Evolutionary conservation across 2,888 invertebrate genomes (phyloP).

Genomic region (Bedellia somnulentella): DNA sequence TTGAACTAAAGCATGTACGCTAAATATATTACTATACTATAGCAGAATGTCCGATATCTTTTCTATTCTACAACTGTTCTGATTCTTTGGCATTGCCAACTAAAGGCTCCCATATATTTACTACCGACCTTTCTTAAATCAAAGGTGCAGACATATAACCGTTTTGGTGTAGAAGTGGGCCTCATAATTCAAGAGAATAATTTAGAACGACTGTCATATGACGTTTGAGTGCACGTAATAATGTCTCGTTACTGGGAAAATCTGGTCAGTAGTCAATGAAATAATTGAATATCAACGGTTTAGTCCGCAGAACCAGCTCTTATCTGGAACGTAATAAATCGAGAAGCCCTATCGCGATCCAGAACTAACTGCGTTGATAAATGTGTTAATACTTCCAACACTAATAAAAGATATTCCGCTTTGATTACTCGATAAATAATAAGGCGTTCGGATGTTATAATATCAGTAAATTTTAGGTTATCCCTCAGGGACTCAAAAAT

Average conservation of each 20-base stretch:
- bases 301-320: slow-evolving; percentile 20
- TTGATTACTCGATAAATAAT: no score
- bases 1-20: no score
- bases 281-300: slow-evolving; percentile 20
- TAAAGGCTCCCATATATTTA: no score
- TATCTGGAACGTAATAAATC: slow-evolving; percentile 40
- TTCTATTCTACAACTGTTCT: no score
- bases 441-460: no score
- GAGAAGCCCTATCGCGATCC: slow-evolving; percentile 26
- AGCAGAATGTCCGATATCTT: no score
- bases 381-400: slow-evolving; percentile 33
- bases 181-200: slow-evolving; percentile 12
- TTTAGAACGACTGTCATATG: slow-evolving; percentile 12
- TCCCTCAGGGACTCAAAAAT: no score
- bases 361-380: slow-evolving; percentile 27
- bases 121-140: no score
- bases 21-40: no score
- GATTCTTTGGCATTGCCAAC: no score
- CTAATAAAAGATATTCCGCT: no score
- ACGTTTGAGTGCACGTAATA: slow-evolving; percentile 14
- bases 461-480: no score
- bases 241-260: slow-evolving; percentile 19
- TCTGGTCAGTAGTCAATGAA: slow-evolving; percentile 20
- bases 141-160: slow-evolving; percentile 11
- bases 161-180: slow-evolving; percentile 10